Evolutionary conservation across 2,888 invertebrate species (phyloP).

Genomic region (Erannis defoliaria): DNA sequence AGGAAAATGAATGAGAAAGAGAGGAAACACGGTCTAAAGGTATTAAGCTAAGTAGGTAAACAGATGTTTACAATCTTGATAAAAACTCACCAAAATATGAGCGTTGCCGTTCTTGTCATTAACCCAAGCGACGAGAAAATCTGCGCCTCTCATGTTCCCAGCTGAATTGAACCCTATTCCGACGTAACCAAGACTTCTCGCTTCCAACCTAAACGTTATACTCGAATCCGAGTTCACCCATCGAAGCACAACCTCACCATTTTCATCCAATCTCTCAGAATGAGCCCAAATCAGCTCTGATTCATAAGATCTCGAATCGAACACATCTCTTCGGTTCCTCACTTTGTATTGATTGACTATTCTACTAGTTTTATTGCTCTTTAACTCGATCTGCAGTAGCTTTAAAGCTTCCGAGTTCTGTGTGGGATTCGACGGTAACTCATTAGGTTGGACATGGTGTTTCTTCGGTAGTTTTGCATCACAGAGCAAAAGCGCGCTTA

Average conservation of each 20-base stretch:
- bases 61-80: conserved; percentile 60
- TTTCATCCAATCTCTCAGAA: conserved; percentile 83
- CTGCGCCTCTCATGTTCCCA: conserved; percentile 93
- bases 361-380: conserved; percentile 72
- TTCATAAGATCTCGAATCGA: conserved; percentile 78
- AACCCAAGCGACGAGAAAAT: conserved; percentile 96
- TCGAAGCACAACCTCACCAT: conserved; percentile 86
- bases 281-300: conserved; percentile 87
- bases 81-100: conserved; percentile 91
- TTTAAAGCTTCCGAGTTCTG: conserved; percentile 66
- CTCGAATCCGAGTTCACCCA: conserved; percentile 93
- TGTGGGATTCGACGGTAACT: conserved; percentile 66
- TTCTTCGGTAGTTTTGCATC: conserved; percentile 78
- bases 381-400: conserved; percentile 66
- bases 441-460: conserved; percentile 66
- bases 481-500: conserved; percentile 74
- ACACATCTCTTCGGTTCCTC: conserved; percentile 72
- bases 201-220: conserved; percentile 94
- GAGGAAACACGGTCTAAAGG: conserved; percentile 38
- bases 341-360: conserved; percentile 74
- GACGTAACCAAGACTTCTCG: conserved; percentile 94
- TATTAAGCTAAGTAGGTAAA: conserved; percentile 47
- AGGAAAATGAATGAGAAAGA: conserved; percentile 35
- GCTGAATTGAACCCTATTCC: conserved; percentile 95
- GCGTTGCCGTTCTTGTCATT: conserved; percentile 89